Evolutionary conservation across 2,113 vertebrate genomes (phyloP).

Genomic region (Laticauda colubrina): DNA sequence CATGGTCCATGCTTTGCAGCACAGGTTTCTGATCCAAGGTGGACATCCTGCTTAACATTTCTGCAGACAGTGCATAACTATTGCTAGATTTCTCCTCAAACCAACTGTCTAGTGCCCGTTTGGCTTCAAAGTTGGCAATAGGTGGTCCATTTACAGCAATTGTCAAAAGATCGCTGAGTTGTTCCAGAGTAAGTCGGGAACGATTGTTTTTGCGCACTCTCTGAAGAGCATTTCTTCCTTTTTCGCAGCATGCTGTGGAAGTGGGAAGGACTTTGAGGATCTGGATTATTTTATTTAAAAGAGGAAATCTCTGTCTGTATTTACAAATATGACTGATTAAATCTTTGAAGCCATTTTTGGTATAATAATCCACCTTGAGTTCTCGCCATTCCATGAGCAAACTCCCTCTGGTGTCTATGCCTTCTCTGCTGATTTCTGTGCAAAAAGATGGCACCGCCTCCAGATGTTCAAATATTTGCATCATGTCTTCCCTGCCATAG

Average conservation of each 20-base stretch:
- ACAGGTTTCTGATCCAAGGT: slow-evolving; percentile 81
- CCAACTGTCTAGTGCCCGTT: slow-evolving; percentile 92
- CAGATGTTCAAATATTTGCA: slow-evolving; percentile 86
- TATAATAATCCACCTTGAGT: slow-evolving; percentile 91
- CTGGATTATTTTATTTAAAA: slow-evolving; percentile 86
- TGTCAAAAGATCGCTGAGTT: slow-evolving; percentile 87
- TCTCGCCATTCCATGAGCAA: slow-evolving; percentile 90
- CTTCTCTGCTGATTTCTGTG: slow-evolving; percentile 75
- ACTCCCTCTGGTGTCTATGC: slow-evolving; percentile 74
- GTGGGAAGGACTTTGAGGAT: slow-evolving; percentile 87
- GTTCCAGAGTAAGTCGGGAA: slow-evolving; percentile 86
- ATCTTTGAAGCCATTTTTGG: slow-evolving; percentile 89
- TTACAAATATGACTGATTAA: slow-evolving; percentile 85
- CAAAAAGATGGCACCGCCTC: slow-evolving; percentile 78
- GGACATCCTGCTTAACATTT: slow-evolving; percentile 85
- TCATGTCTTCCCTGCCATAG: slow-evolving; percentile 90
- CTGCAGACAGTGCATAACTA: slow-evolving; percentile 79
- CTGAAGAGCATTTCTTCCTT: slow-evolving; percentile 83
- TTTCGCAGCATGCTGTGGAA: slow-evolving; percentile 88
- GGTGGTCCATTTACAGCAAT: slow-evolving; percentile 87
- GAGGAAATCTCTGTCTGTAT: slow-evolving; percentile 88
- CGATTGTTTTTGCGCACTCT: slow-evolving; percentile 86
- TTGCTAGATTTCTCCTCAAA: slow-evolving; percentile 95
- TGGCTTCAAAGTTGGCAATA: slow-evolving; percentile 88
- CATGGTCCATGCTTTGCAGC: slow-evolving; percentile 80